Evolutionary conservation across 1,140 invertebrate species (phyloP).

Genomic region (Hylaeus volcanicus): DNA sequence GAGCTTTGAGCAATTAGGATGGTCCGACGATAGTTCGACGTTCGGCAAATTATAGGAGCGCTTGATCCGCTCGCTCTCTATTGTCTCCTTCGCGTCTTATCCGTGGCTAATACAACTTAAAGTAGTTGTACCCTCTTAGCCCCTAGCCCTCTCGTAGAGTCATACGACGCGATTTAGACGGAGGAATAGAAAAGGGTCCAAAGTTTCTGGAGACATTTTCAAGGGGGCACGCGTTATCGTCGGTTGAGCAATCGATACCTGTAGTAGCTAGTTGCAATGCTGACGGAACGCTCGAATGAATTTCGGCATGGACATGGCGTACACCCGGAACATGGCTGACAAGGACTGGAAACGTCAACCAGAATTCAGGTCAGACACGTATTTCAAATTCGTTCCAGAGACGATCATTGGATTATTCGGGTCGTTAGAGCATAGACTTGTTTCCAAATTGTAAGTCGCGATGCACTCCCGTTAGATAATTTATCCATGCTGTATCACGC

Average conservation of each 20-base stretch:
- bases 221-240: neutral
- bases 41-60: slow-evolving; percentile 28
- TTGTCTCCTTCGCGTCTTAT: slow-evolving; percentile 4
- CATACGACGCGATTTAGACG: neutral
- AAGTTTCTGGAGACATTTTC: neutral
- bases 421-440: no score
- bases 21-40: slow-evolving; percentile 13
- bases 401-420: no score
- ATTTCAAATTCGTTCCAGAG: no score
- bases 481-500: no score
- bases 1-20: slow-evolving; percentile 36
- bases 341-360: neutral
- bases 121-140: no score
- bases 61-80: slow-evolving; percentile 1
- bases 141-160: neutral
- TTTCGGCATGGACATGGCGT: neutral
- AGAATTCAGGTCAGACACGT: neutral
- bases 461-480: no score
- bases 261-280: neutral
- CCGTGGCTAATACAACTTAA: slow-evolving; percentile 4
- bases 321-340: neutral
- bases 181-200: neutral
- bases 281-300: neutral
- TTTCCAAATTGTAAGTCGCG: no score
- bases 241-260: slow-evolving; percentile 7